Base-by-base conservation (phyloP, 2,888 invertebrate genomes). In the Lepidochitona cinerea region DNA sequence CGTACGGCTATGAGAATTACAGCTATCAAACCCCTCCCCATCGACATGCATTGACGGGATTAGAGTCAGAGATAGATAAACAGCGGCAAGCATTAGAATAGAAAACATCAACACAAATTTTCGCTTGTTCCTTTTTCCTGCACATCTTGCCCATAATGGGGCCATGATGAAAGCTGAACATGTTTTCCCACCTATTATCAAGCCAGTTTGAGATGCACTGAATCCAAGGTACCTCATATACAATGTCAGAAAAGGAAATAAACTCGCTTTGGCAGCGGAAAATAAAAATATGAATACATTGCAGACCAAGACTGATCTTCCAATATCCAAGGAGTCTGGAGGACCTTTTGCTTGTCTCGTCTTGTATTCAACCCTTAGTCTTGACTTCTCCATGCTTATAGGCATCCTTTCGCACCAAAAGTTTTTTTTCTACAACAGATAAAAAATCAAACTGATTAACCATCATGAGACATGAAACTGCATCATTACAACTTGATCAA, bases 241-340 rank as follows among this genome's bases (percentile, higher is more conserved):
- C 32, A 89, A 75, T 12, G 89, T 84, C 52, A 89, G 79, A 70
- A 88, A 89, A 59, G 89, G 89, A 29, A 88, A 73, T 6, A 89
- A 77, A 53, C 86, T 86, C 35, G 87, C 84, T 75, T 88, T 87
- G 53, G 84, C 84, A 7, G 85, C 86, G 59, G 86, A 79, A 64
- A 86, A 83, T 37, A 85, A 83, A 71, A 87, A 81, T 72, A 84
- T 81, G 73, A 85, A 88, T 32, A 85, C 64, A 73, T 88, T 87
- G 71, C 85, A 86, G 37, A 84, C 69, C 26, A 84, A 79, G n/a
- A 86, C 79, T 1, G 87, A 83, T 53, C 78, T 77, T 18, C 82
- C 77, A 53, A 88, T 78, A 75, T 88, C 87, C 23, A 88, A 83
- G 14, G 84, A 81, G 41, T 79, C 81, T 65, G 79, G 65, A 32